phyloP scores from a whole-genome alignment of 2,888 invertebrate genomes.

The Dioctria linearis region DNA sequence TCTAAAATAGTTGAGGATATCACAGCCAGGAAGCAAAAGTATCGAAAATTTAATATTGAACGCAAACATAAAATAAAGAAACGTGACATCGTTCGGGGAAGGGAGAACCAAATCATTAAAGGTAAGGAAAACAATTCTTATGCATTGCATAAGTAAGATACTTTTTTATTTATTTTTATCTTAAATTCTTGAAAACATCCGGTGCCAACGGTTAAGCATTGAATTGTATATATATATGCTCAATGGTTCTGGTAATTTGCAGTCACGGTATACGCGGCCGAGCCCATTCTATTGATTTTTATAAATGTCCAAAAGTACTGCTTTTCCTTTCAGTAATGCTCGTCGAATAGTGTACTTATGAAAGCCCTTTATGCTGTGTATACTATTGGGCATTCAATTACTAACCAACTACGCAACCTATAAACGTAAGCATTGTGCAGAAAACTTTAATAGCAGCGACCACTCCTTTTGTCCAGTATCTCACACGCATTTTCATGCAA shows the following conservation, averaged over 20 bases:
- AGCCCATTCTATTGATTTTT: slow-evolving; percentile 16
- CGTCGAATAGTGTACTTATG: background rate
- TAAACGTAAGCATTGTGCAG: slow-evolving; percentile 24
- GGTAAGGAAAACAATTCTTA: slow-evolving; percentile 51
- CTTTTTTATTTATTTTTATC: background rate
- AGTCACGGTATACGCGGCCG: slow-evolving; percentile 8
- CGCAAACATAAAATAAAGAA: slow-evolving; percentile 61
- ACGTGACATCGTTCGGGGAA: slow-evolving; percentile 58
- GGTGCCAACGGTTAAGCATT: background rate
- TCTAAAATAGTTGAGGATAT: background rate
- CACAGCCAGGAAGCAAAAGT: slow-evolving; percentile 23
- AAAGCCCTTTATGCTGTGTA: background rate
- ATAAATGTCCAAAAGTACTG: background rate
- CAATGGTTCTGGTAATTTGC: background rate
- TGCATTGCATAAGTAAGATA: background rate
- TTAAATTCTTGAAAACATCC: background rate
- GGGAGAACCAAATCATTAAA: background rate
- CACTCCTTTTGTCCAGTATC: background rate
- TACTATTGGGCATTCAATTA: background rate
- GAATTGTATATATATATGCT: background rate
- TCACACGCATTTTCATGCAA: slow-evolving; percentile 25
- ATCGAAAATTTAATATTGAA: slow-evolving; percentile 59
- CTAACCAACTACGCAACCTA: background rate
- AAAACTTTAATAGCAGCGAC: slow-evolving; percentile 16
- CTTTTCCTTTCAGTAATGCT: background rate